Conservation (phyloP, 2,113 vertebrate genomes). For the Etheostoma spectabile region DNA sequence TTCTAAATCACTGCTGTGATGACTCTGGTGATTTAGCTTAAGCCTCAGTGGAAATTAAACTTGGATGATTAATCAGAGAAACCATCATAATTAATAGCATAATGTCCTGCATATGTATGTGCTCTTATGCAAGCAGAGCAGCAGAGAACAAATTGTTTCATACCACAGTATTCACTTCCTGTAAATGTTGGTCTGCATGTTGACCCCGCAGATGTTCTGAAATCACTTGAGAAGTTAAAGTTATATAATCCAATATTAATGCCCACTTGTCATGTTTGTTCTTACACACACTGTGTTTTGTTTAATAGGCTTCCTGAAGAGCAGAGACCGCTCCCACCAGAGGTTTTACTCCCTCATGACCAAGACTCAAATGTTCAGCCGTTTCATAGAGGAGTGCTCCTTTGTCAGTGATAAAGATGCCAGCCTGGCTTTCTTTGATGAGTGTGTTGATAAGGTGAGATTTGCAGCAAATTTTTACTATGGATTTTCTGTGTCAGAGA, state of each 20-base stretch:
- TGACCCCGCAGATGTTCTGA: neutral
- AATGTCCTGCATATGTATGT: constrained; percentile 67
- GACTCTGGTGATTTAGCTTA: constrained; percentile 60
- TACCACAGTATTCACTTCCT: constrained; percentile 46
- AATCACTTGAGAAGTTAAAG: constrained; percentile 16
- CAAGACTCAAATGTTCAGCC: constrained; percentile 99
- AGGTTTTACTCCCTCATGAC: constrained; percentile 98
- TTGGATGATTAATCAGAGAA: constrained; percentile 61
- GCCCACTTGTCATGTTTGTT: constrained; percentile 8
- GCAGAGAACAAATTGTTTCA: constrained; percentile 47
- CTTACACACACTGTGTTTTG: constrained; percentile 28
- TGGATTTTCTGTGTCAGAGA: constrained; percentile 31
- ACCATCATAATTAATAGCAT: constrained; percentile 65
- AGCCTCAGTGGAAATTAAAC: constrained; percentile 64
- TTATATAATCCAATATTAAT: constrained; percentile 20
- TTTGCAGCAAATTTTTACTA: constrained; percentile 10
- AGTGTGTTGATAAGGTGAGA: constrained; percentile 98
- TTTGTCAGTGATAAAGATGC: constrained; percentile 99
- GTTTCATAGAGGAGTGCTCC: constrained; percentile 98
- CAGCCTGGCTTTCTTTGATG: constrained; percentile 98
- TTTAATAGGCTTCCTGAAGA: constrained; percentile 93
- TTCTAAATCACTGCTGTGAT: constrained; percentile 64
- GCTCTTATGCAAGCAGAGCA: constrained; percentile 68
- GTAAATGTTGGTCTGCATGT: constrained; percentile 25
- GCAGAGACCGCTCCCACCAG: constrained; percentile 96